Evolutionary conservation across 2,113 vertebrate species (phyloP).

Genomic region (Edolisoma coerulescens): DNA sequence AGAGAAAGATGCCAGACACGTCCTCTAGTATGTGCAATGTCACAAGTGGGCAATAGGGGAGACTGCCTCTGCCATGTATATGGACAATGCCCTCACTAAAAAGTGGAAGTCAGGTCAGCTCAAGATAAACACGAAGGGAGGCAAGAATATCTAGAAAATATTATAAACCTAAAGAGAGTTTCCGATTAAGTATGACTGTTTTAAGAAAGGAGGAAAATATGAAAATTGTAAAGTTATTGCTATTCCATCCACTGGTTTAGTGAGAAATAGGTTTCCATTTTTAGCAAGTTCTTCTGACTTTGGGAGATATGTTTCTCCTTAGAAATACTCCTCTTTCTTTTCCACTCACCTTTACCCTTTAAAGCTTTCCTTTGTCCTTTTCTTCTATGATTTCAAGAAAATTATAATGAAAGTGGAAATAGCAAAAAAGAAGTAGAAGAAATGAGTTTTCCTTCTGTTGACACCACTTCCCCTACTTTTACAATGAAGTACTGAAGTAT

Average conservation of each 20-base stretch:
- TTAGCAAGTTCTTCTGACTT: not conserved
- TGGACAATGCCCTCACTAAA: not conserved
- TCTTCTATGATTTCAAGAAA: not conserved
- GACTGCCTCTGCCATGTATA: not conserved
- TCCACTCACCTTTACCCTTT: not conserved
- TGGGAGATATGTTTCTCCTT: not conserved
- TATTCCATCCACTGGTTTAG: not conserved
- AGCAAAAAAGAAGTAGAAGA: not conserved
- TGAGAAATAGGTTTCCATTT: not conserved
- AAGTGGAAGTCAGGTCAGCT: not conserved
- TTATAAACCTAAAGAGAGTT: not conserved
- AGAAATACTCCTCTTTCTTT: not conserved
- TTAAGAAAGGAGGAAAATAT: not conserved
- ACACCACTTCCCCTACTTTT: not conserved
- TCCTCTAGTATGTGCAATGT: not conserved
- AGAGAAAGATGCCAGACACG: not conserved
- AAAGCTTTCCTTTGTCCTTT: not conserved
- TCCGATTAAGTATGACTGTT: not conserved
- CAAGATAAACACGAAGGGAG: not conserved
- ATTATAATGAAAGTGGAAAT: not conserved
- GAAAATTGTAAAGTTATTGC: not conserved
- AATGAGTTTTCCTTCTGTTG: not conserved
- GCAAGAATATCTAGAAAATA: not conserved
- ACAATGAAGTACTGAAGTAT: not conserved
- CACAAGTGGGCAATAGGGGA: not conserved